These are phyloP conservation scores for Homarus gammarus DNA, from an alignment of 2,888 invertebrate species.

Conservation along the genomic window DNA sequence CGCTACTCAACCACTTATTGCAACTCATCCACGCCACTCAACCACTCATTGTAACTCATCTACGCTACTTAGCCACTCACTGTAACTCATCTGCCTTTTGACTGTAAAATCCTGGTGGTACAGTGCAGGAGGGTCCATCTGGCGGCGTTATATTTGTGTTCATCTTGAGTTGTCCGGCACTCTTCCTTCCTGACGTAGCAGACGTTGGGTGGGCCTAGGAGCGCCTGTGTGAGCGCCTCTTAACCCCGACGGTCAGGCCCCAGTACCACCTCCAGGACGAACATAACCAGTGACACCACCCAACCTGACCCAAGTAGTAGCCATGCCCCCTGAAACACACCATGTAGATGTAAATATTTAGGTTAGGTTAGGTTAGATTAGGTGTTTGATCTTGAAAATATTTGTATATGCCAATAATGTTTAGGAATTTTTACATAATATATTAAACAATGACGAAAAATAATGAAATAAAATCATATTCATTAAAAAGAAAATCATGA, in stretches of 20 bases:
- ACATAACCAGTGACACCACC: conserved; percentile 1
- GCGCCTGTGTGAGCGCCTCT: neutral
- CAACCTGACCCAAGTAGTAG: conserved; percentile 27
- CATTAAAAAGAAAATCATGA: neutral
- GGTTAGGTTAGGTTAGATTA: no score
- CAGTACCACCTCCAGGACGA: conserved; percentile 22
- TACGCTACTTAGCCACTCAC: no score
- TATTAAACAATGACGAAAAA: neutral
- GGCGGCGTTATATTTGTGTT: no score
- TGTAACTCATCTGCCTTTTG: no score
- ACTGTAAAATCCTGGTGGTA: neutral
- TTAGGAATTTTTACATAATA: neutral
- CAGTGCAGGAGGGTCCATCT: neutral
- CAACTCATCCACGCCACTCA: no score
- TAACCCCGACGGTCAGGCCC: no score
- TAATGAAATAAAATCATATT: no score
- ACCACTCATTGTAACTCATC: no score
- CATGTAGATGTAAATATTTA: no score
- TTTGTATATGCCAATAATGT: neutral
- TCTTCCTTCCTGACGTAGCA: neutral
- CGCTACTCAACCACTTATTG: no score
- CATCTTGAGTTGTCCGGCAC: neutral
- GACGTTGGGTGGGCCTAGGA: no score
- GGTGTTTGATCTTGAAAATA: no score
- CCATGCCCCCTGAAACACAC: conserved; percentile 28